Conservation (phyloP, 1,140 invertebrate genomes). For the Macrotrachela quadricornifera region DNA sequence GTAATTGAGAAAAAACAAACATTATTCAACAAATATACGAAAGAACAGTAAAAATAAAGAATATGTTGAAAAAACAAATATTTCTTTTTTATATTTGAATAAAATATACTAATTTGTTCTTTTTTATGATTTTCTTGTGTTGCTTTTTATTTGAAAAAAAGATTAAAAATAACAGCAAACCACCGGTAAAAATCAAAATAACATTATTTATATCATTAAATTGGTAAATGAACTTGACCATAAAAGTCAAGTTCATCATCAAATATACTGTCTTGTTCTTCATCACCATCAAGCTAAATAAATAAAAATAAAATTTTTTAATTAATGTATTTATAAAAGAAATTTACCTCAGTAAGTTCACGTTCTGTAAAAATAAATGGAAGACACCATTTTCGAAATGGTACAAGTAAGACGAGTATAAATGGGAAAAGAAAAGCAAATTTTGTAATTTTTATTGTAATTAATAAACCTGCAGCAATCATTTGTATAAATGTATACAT, state of each 20-base stretch:
- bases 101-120: too few relatives aligned
- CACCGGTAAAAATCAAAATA: too few relatives aligned
- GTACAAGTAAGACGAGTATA: constrained; percentile 4
- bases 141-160: too few relatives aligned
- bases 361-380: constrained; percentile 1
- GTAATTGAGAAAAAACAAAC: too few relatives aligned
- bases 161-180: too few relatives aligned
- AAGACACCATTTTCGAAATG: background rate
- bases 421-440: constrained; percentile 5
- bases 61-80: too few relatives aligned
- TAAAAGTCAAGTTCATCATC: constrained; percentile 4
- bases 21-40: too few relatives aligned
- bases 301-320: background rate
- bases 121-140: too few relatives aligned
- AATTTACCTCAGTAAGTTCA: constrained; percentile 3
- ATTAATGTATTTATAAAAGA: background rate
- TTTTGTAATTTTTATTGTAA: constrained; percentile 2
- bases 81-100: too few relatives aligned
- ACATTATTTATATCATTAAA: background rate
- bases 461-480: background rate
- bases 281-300: background rate
- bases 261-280: background rate
- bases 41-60: too few relatives aligned
- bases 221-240: constrained; percentile 5
- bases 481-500: constrained; percentile 9